These are phyloP conservation scores for Austrolebias charrua DNA, from an alignment of 2,797 vertebrate species.

Conservation along the genomic window DNA sequence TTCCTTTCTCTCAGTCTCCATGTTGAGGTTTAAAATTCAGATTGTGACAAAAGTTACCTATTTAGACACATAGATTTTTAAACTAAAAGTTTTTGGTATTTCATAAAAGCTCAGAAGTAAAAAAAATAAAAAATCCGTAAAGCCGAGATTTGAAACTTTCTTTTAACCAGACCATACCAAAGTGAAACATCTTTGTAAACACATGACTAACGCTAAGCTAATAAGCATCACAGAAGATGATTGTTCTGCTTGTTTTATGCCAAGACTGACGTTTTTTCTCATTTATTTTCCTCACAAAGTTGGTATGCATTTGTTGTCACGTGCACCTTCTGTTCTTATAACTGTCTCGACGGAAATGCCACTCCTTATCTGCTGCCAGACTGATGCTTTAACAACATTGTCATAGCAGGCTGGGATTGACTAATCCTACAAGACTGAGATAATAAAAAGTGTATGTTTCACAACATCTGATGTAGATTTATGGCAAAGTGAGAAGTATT, in stretches of 20 bases:
- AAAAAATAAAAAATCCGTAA: no score
- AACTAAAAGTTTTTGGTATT: no score
- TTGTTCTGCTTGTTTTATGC: neutral
- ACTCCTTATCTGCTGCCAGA: conserved; percentile 35
- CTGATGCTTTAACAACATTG: conserved; percentile 36
- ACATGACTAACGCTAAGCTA: neutral
- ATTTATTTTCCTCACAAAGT: no score
- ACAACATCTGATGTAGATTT: conserved; percentile 1
- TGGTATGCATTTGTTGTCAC: neutral
- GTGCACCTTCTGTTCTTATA: neutral
- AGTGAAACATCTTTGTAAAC: neutral
- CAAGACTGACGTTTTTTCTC: neutral
- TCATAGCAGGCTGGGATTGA: conserved; percentile 15
- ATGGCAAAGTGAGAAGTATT: neutral
- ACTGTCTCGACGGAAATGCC: conserved; percentile 52
- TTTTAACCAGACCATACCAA: neutral
- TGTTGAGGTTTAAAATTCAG: no score
- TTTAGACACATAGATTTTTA: no score
- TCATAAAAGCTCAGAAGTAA: no score
- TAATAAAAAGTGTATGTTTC: conserved; percentile 35
- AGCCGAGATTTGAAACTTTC: no score
- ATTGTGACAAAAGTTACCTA: no score
- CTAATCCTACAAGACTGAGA: conserved; percentile 29
- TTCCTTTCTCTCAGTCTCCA: no score
- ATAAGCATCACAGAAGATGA: neutral